phyloP scores from a whole-genome alignment of 2,113 vertebrate genomes.

The Tonatia bakeri region DNA sequence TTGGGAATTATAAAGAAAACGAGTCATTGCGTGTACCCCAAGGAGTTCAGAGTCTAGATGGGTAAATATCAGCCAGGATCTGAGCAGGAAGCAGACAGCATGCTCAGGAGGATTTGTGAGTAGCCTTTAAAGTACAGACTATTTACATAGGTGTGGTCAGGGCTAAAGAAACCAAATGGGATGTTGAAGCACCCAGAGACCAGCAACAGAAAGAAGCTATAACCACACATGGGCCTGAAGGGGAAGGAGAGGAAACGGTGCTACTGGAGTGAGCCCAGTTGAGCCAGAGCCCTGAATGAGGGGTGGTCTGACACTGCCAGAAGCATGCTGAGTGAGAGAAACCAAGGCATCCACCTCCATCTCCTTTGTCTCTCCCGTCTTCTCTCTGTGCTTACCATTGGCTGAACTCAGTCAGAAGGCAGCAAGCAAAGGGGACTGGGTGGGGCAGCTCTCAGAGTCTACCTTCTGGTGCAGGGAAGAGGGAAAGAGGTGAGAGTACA shows the following conservation, averaged over 20 bases:
- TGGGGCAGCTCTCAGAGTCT: not conserved
- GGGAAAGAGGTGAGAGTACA: rapidly evolving
- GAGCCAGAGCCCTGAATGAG: not conserved
- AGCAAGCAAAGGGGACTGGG: not conserved
- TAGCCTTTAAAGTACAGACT: not conserved
- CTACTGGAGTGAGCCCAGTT: not conserved
- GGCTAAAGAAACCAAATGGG: not conserved
- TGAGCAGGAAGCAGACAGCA: not conserved
- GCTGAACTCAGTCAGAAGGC: not conserved
- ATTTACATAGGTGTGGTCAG: not conserved
- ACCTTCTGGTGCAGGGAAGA: not conserved
- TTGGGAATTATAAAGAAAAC: not conserved
- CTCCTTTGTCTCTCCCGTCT: not conserved
- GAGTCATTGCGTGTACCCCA: not conserved
- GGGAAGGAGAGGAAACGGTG: not conserved
- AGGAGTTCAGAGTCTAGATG: not conserved
- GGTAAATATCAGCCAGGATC: not conserved
- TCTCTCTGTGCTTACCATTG: not conserved
- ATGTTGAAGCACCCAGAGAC: not conserved
- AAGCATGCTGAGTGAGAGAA: not conserved
- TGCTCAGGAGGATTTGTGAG: not conserved
- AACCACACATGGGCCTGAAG: not conserved
- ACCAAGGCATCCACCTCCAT: too few species aligned
- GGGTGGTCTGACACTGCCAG: rapidly evolving
- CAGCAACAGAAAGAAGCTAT: not conserved